Evolutionary conservation across 2,888 invertebrate genomes (phyloP).

Genomic region (Bhutanitis thaidina): DNA sequence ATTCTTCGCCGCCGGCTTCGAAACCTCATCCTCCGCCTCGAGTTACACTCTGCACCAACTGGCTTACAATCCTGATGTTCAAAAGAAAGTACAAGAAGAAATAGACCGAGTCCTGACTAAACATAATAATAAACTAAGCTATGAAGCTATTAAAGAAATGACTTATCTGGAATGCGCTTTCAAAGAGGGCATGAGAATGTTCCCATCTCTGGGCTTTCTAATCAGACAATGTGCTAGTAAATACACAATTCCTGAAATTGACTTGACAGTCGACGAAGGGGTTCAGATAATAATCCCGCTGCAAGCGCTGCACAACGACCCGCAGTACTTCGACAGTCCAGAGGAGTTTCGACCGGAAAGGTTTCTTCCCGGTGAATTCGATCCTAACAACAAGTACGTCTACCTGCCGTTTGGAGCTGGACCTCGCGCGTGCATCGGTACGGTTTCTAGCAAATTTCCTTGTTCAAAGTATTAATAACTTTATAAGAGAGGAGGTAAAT

Average conservation of each 20-base stretch:
- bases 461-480: too few relatives aligned
- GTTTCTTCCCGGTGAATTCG: constrained; percentile 25
- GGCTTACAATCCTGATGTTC: constrained; percentile 36
- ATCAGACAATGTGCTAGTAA: constrained; percentile 23
- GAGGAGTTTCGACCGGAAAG: constrained; percentile 29
- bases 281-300: constrained; percentile 25
- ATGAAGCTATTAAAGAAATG: constrained; percentile 7
- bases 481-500: too few relatives aligned
- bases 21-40: constrained; percentile 27
- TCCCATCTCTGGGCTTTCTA: constrained; percentile 26
- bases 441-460: too few relatives aligned
- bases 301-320: constrained; percentile 26
- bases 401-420: constrained; percentile 33
- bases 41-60: constrained; percentile 32
- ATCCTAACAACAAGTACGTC: constrained; percentile 19
- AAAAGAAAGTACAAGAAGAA: constrained; percentile 35
- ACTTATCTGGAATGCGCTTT: constrained; percentile 3
- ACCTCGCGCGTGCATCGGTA: constrained; percentile 33
- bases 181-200: constrained; percentile 25
- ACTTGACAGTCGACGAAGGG: constrained; percentile 26
- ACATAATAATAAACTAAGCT: background rate
- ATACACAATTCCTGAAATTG: constrained; percentile 27
- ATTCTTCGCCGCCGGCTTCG: constrained; percentile 31
- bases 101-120: constrained; percentile 27
- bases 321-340: constrained; percentile 27